These are phyloP conservation scores for Brachionus plicatilis DNA, from an alignment of 1,140 invertebrate genomes.

Conservation along the genomic window DNA sequence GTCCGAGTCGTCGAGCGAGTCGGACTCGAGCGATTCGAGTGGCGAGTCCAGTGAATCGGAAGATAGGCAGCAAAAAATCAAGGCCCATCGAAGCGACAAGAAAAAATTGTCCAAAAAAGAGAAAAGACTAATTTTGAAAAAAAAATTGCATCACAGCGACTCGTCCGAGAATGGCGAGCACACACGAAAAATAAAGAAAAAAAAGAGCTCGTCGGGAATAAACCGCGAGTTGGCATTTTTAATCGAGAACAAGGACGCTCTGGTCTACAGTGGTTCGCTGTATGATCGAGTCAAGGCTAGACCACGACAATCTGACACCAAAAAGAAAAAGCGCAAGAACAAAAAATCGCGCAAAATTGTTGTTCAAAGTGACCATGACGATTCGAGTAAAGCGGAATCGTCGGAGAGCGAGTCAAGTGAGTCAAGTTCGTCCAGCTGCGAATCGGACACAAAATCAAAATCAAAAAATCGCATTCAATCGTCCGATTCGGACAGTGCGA, in stretches of 20 bases:
- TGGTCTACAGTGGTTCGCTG: neutral
- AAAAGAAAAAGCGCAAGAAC: slow-evolving; percentile 16
- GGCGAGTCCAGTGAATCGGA: neutral
- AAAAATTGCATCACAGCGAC: neutral
- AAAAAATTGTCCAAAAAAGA: neutral
- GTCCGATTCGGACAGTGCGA: neutral
- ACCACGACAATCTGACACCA: neutral
- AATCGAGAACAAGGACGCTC: neutral
- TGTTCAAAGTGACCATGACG: neutral
- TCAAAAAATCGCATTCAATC: neutral
- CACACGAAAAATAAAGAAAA: neutral
- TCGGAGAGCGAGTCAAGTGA: neutral
- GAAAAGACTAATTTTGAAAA: neutral
- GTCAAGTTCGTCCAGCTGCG: neutral
- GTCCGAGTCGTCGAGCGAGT: neutral
- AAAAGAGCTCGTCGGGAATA: neutral
- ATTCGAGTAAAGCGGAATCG: neutral
- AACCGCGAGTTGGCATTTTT: slow-evolving; percentile 30
- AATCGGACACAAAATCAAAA: neutral
- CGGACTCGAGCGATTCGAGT: neutral
- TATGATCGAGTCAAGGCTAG: slow-evolving; percentile 32
- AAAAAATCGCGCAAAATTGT: neutral
- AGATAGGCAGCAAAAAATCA: neutral
- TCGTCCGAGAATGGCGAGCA: neutral
- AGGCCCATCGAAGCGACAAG: neutral